Percentiles rank a stretch among this genome's conserved stretches.
Evolutionary conservation across 2,888 invertebrate genomes (phyloP).

Genomic region (Lithophane ornitopus): DNA sequence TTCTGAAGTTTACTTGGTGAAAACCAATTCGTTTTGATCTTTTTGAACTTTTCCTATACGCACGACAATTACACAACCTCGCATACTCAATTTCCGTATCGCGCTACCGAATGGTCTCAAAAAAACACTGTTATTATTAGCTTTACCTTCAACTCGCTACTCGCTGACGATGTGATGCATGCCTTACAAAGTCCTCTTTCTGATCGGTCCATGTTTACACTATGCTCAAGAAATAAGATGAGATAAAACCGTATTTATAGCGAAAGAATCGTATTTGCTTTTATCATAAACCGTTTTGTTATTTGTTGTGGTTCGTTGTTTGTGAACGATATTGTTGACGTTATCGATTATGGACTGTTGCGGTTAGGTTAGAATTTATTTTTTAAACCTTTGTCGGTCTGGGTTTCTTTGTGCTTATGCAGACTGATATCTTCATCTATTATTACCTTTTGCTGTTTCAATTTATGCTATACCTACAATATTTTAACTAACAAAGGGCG

Average conservation of each 20-base stretch:
- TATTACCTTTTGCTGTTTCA: neutral
- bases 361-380: neutral
- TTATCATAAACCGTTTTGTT: conserved; percentile 78
- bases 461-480: too few species aligned
- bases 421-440: neutral
- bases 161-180: neutral
- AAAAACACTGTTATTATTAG: neutral
- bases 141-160: neutral
- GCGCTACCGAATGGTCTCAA: too few species aligned
- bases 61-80: too few species aligned
- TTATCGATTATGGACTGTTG: neutral
- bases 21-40: too few species aligned
- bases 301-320: conserved; percentile 67
- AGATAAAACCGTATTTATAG: conserved; percentile 86
- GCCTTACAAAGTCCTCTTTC: conserved; percentile 20
- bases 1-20: too few species aligned
- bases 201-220: conserved; percentile 74
- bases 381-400: too few species aligned
- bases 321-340: conserved; percentile 56
- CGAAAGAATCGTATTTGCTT: conserved; percentile 80
- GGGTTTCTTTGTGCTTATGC: neutral
- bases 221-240: conserved; percentile 79
- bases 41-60: too few species aligned
- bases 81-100: too few species aligned
- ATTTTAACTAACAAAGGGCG: too few species aligned